Evolutionary conservation across 1,140 invertebrate species (phyloP).

Genomic region (Aphaenogaster floridana): DNA sequence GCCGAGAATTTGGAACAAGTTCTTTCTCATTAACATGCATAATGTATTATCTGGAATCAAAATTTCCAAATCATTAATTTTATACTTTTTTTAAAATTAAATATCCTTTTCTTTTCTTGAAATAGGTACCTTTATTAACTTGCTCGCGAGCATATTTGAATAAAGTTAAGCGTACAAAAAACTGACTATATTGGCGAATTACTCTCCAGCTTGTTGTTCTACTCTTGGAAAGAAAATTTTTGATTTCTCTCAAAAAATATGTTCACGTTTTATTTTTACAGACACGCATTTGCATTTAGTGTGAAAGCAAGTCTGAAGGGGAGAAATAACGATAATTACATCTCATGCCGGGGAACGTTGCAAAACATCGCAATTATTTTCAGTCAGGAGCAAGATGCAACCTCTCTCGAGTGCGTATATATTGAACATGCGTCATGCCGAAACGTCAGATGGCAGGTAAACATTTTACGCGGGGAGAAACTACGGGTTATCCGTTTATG

Average conservation of each 20-base stretch:
- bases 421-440: slow-evolving; percentile 31
- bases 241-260: neutral
- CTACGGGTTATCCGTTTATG: slow-evolving; percentile 46
- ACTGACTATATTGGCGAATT: neutral
- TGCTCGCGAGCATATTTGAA: neutral
- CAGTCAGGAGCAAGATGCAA: neutral
- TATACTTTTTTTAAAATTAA: no score
- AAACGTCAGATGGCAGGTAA: slow-evolving; percentile 39
- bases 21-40: neutral
- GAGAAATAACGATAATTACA: neutral
- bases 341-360: neutral
- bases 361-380: neutral
- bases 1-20: neutral
- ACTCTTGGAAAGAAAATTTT: neutral
- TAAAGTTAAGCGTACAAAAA: neutral
- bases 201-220: neutral
- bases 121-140: neutral
- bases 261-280: neutral
- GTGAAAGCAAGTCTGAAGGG: neutral
- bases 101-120: neutral
- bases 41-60: neutral
- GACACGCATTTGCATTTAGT: neutral
- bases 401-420: neutral
- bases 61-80: neutral
- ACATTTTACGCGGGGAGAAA: slow-evolving; percentile 60